These are phyloP conservation scores for Cephus pygmeus DNA, from an alignment of 2,888 invertebrate species.

Conservation along the genomic window DNA sequence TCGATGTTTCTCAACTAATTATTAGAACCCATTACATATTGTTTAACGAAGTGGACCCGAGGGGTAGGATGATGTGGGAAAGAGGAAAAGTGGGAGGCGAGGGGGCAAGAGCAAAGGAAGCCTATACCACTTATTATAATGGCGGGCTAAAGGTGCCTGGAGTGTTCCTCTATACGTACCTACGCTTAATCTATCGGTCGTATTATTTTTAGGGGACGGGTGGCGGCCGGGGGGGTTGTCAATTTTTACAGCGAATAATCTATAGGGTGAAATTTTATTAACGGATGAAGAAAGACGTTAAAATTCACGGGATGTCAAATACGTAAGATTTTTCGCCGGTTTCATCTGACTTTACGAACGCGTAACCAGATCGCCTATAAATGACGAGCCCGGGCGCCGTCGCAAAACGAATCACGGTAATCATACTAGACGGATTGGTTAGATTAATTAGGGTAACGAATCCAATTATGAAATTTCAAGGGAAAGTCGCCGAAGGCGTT, in stretches of 20 bases:
- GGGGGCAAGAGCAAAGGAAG: conserved; percentile 22
- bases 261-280: no score
- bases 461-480: conserved; percentile 1
- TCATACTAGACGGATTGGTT: neutral
- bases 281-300: neutral
- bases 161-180: conserved; percentile 37
- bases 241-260: neutral
- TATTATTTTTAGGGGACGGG: conserved; percentile 38
- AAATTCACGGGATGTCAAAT: neutral
- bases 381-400: neutral
- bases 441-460: conserved; percentile 1
- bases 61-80: neutral
- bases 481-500: neutral
- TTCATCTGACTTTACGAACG: neutral
- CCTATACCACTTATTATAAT: conserved; percentile 43
- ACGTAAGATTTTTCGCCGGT: neutral
- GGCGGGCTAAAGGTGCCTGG: conserved; percentile 46
- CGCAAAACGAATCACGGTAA: neutral
- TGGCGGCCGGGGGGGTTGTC: conserved; percentile 16
- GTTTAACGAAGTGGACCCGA: conserved; percentile 38
- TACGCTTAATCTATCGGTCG: conserved; percentile 37
- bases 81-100: no score
- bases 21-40: conserved; percentile 50
- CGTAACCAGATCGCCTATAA: neutral
- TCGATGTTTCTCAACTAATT: conserved; percentile 42